These are phyloP conservation scores for Magallana ariakensis DNA, from an alignment of 1,140 invertebrate species.

Conservation along the genomic window DNA sequence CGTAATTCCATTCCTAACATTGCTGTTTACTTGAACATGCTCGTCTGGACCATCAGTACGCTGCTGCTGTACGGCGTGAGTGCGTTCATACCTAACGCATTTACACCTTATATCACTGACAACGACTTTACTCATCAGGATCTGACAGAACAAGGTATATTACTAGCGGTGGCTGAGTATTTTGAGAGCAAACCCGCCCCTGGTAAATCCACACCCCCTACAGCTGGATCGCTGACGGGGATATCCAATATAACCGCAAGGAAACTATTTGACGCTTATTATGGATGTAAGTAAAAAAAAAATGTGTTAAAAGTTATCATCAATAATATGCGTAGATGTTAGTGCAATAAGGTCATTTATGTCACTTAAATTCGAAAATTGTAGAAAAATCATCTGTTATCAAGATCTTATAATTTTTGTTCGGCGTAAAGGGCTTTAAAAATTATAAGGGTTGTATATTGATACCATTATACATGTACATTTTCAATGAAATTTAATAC, in stretches of 20 bases:
- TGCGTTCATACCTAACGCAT: conserved; percentile 4
- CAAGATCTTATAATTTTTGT: no score
- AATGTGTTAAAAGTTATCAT: not conserved
- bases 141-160: conserved; percentile 63
- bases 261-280: conserved; percentile 60
- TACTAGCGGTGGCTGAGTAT: conserved; percentile 61
- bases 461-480: no score
- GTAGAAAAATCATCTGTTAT: no score
- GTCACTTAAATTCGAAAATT: no score
- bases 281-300: conserved; percentile 58
- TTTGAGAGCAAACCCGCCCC: conserved; percentile 59
- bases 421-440: not conserved
- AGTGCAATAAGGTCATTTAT: no score
- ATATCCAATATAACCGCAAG: conserved; percentile 61
- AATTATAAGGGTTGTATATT: not conserved
- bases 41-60: not conserved
- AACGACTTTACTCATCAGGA: conserved; percentile 65
- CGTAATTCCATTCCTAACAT: not conserved
- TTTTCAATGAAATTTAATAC: no score
- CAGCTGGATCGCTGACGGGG: conserved; percentile 53
- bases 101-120: conserved; percentile 29
- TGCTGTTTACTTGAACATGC: not conserved
- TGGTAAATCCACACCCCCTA: conserved; percentile 39
- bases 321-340: no score
- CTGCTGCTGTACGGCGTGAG: not conserved